A percentile compares a stretch with the other conserved stretches of the same genome.
Conservation (phyloP, 2,113 vertebrate genomes). For the Micromys minutus region DNA sequence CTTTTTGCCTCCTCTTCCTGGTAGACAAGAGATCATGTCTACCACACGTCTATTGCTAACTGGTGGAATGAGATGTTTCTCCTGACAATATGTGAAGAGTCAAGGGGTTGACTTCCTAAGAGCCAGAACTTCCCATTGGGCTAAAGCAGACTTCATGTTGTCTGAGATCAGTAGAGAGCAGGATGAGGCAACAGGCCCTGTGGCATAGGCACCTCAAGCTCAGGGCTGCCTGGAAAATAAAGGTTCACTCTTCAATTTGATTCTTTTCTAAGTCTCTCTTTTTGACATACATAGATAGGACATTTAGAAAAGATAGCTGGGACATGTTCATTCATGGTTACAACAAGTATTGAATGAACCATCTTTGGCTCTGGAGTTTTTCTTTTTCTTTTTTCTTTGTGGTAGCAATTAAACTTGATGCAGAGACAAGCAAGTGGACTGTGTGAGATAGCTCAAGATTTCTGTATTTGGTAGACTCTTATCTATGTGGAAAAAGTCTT, state of each 20-base stretch:
- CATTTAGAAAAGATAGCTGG: not conserved
- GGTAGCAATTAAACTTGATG: slow-evolving; percentile 45
- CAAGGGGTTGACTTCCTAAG: slow-evolving; percentile 30
- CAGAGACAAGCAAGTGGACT: slow-evolving; percentile 31
- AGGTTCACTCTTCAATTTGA: slow-evolving; percentile 28
- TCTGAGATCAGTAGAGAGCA: not conserved
- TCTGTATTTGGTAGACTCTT: slow-evolving; percentile 17
- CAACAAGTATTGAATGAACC: not conserved
- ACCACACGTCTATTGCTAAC: not conserved
- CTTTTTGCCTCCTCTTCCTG: not conserved
- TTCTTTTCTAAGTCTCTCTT: slow-evolving; percentile 3
- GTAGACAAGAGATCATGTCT: not conserved
- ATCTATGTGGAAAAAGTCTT: not conserved
- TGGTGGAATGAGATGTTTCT: not conserved
- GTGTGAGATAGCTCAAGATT: slow-evolving; percentile 50
- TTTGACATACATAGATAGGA: not conserved
- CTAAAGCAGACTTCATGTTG: slow-evolving; percentile 32
- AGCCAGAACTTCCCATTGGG: slow-evolving; percentile 49
- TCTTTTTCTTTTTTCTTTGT: slow-evolving; percentile 50
- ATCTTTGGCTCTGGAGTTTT: slow-evolving; percentile 44
- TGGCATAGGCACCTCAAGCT: slow-evolving; percentile 3
- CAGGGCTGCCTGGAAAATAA: slow-evolving; percentile 7
- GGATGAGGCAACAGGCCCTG: not conserved
- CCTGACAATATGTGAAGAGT: not conserved
- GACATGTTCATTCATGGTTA: not conserved